Percentiles rank a stretch among this genome's conserved stretches.
phyloP scores from a whole-genome alignment of 2,797 vertebrate species.

The Sciaenops ocellatus region DNA sequence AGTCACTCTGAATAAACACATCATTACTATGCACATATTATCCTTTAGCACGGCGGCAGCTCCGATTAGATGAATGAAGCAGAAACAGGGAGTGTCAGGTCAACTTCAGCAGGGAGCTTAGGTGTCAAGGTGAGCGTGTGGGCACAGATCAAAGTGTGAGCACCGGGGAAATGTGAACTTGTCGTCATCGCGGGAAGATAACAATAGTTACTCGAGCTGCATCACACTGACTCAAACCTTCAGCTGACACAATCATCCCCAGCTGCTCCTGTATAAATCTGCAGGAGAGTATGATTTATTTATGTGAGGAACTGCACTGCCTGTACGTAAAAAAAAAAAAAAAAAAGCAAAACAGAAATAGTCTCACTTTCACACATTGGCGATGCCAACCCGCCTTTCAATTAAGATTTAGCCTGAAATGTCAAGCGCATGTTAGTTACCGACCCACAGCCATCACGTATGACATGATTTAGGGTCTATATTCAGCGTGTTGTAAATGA shows the following conservation, averaged over 20 bases:
- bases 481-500: constrained; percentile 67
- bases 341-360: constrained; percentile 41
- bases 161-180: constrained; percentile 48
- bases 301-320: constrained; percentile 33
- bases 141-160: constrained; percentile 54
- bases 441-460: constrained; percentile 46
- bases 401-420: constrained; percentile 39
- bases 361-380: constrained; percentile 34
- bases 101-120: constrained; percentile 53
- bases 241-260: constrained; percentile 43
- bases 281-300: constrained; percentile 55
- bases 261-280: constrained; percentile 45
- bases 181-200: constrained; percentile 45
- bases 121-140: constrained; percentile 61
- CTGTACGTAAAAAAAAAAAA: constrained; percentile 32
- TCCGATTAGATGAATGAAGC: constrained; percentile 37
- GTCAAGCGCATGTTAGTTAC: constrained; percentile 21
- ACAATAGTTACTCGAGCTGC: constrained; percentile 54
- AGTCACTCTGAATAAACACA: constrained; percentile 24
- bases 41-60: constrained; percentile 9
- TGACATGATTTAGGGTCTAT: constrained; percentile 60
- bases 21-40: constrained; percentile 9
- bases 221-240: constrained; percentile 61
- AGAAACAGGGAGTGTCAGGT: constrained; percentile 25
- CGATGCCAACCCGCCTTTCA: constrained; percentile 16